phyloP scores from a whole-genome alignment of 1,140 invertebrate species.

The Drosophila micromelanica region DNA sequence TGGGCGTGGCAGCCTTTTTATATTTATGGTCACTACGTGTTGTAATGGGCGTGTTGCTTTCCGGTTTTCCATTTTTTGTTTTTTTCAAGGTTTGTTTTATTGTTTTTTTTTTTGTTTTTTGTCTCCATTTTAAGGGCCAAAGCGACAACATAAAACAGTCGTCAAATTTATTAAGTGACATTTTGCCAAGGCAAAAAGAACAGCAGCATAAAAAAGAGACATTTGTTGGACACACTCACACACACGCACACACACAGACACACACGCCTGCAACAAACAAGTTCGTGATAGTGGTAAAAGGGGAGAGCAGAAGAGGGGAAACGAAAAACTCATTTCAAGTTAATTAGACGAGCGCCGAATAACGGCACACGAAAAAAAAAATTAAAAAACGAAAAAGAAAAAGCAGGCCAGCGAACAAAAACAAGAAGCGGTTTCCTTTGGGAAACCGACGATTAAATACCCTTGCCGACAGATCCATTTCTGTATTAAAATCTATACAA shows the following conservation, averaged over 20 bases:
- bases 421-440: background rate
- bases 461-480: too few species aligned
- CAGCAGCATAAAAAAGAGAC: conserved; percentile 40
- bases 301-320: conserved; percentile 1
- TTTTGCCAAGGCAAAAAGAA: conserved; percentile 63
- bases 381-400: too few species aligned
- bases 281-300: background rate
- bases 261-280: background rate
- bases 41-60: conserved; percentile 73
- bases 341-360: conserved; percentile 55
- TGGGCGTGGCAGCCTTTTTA: conserved; percentile 59
- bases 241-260: conserved; percentile 9
- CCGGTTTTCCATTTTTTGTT: conserved; percentile 31
- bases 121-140: conserved; percentile 60
- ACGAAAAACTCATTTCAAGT: conserved; percentile 60
- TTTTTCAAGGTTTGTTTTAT: conserved; percentile 16
- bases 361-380: conserved; percentile 6
- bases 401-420: conserved; percentile 10
- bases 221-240: conserved; percentile 58
- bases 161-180: conserved; percentile 83
- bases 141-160: conserved; percentile 82
- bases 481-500: background rate
- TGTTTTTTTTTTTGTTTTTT: conserved; percentile 1
- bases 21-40: conserved; percentile 79
- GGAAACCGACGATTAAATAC: too few species aligned